A percentile compares a stretch with the other conserved stretches of the same genome.
phyloP scores from a whole-genome alignment of 2,797 vertebrate species.

The Anomalospiza imberbis region DNA sequence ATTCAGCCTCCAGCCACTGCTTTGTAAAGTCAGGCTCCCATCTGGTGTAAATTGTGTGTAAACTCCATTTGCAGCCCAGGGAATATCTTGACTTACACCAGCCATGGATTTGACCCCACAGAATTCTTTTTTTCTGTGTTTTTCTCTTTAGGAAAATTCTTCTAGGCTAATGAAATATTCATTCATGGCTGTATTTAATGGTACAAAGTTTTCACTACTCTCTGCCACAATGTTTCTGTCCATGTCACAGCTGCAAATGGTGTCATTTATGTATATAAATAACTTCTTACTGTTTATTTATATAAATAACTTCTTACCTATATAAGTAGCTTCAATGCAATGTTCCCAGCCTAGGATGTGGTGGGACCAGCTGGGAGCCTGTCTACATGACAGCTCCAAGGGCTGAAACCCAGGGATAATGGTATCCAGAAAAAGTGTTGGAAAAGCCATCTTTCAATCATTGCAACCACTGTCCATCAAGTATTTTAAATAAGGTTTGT shows the following conservation, averaged over 20 bases:
- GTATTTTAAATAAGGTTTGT: background rate
- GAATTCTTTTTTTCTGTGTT: background rate
- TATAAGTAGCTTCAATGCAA: background rate
- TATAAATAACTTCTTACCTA: background rate
- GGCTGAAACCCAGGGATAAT: background rate
- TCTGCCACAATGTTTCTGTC: background rate
- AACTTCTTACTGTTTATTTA: background rate
- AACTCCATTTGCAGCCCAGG: background rate
- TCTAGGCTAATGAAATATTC: background rate
- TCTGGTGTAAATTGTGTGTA: slow-evolving; percentile 16
- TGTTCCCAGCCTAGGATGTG: background rate
- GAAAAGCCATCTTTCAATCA: background rate
- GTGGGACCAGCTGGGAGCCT: background rate
- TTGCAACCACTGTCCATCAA: background rate
- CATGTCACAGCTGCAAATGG: background rate
- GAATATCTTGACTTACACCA: background rate
- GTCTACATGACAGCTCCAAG: background rate
- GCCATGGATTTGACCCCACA: background rate
- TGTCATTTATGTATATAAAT: background rate
- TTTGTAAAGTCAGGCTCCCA: slow-evolving; percentile 26
- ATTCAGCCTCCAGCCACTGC: slow-evolving; percentile 20
- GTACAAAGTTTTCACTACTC: background rate
- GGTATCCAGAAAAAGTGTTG: background rate
- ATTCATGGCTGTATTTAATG: background rate
- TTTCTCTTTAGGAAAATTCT: background rate